Evolutionary conservation across 2,888 invertebrate genomes (phyloP), one percentile per base, ranked within the genome.

Genomic region (Nesidiocoris tenuis): DNA sequence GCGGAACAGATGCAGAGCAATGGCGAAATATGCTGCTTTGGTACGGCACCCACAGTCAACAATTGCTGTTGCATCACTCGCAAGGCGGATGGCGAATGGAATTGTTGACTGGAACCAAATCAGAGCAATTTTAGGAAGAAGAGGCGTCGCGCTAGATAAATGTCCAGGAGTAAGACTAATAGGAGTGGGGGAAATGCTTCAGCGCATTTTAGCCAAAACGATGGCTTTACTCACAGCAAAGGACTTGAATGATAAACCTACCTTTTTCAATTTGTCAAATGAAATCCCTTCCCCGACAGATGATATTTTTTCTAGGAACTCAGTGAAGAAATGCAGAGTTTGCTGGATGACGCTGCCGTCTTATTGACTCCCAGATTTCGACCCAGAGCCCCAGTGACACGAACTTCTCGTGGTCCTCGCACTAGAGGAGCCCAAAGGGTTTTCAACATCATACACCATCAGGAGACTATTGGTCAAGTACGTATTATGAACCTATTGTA

Each of bases 401-500:
- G 72, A 12, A 72, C 61, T 21, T 61, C 72, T 39, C 55, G 72
- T 12, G 61, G 72, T 19, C 76, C 76, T 2, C 66, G 77, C 18
- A 76, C 77, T 59, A 61, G 77, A 59, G 78, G 77, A 55, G 77
- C 74, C 23, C 76, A 78, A 18, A 68, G 77, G 57, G 77, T 75
- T 7, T 76, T 74, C 55, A 61, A 72, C 61, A 68, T 61, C 25
- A 76, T 77, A 21, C 65, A 75, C 24, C 63, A 56, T 17, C 56
- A 63, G 21, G 24, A 70, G 18, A 21, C 70, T 0, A n/a, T 25
- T 2, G 24, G 24, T 2, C 70, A 70, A 59, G 70, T 70, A 21
- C 16, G 61, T 56, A n/a, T 12, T 56, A 56, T n/a, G 56, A 56
- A 2, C 56, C 1, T n/a, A n/a, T n/a, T n/a, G n/a, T 39, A 39